phyloP scores from a whole-genome alignment of 2,113 vertebrate genomes.

The Myrmecophaga tridactyla region DNA sequence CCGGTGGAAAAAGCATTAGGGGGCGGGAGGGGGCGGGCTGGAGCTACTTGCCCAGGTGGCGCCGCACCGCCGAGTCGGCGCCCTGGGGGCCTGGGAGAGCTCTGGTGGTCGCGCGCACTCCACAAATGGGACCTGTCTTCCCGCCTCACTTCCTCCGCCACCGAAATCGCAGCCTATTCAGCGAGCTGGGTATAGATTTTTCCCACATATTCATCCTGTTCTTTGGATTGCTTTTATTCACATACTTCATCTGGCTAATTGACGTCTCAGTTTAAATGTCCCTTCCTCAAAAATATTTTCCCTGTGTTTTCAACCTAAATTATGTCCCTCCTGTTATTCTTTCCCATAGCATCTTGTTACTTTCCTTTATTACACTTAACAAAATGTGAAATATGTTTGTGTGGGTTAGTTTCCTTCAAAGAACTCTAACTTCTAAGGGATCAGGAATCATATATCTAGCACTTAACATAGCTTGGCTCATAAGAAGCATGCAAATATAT shows the following conservation, averaged over 20 bases:
- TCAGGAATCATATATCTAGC: not conserved
- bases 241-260: not conserved
- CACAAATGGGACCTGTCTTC: too few relatives aligned
- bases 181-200: too few relatives aligned
- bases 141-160: too few relatives aligned
- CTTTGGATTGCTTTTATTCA: constrained; percentile 20
- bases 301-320: constrained; percentile 7
- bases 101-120: too few relatives aligned
- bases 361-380: not conserved
- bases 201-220: not conserved
- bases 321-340: not conserved
- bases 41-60: too few relatives aligned
- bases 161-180: too few relatives aligned
- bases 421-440: not conserved
- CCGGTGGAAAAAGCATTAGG: too few relatives aligned
- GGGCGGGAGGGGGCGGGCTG: too few relatives aligned
- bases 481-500: not conserved
- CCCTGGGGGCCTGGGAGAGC: too few relatives aligned
- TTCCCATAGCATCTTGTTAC: not conserved
- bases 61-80: too few relatives aligned
- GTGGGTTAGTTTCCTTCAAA: not conserved
- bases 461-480: not conserved
- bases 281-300: not conserved
- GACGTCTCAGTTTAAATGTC: not conserved
- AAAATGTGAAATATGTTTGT: not conserved